Base-by-base conservation (phyloP, 2,797 vertebrate genomes). In the Typhlichthys eigenmanni region DNA sequence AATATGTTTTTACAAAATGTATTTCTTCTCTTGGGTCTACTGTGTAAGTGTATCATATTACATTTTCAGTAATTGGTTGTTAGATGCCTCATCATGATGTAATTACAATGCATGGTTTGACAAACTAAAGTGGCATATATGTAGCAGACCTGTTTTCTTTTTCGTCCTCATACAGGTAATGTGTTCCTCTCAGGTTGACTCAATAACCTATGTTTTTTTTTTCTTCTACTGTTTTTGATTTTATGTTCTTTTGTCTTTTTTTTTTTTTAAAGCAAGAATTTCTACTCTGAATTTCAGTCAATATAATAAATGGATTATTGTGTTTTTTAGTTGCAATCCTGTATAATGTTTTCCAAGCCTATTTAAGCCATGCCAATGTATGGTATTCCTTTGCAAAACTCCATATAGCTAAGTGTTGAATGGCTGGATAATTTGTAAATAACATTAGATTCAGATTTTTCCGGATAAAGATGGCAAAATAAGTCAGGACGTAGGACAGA, bases 161-260 rank as follows among this genome's bases (percentile, higher is more conserved):
- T 85, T 88, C 85, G 79, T 75, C 72, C 84, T 80, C 63, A 55
- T 84, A 81, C 68, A 77, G 77, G 75, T 84, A 79, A 80, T 81
- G 79, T 82, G 81, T 90, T 88, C 70, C 78, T 83, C 89, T 91
- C 89, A 90, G 89, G 89, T 91, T 86, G 71, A 68, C 82, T 80
- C 69, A 72, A 79, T 82, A 81, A 85, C 78, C 85, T 80, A 52
- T 67, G n/a, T 17, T 58, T 49, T 74, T 82, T 81, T 85, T 85
- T 78, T 82, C 87, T 86, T 83, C 82, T 86, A 89, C 81, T 66
- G 83, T 85, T 81, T 85, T 81, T 82, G 79, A 83, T 83, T 24
- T 87, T 86, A 79, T 85, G n/a, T n/a, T n/a, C n/a, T n/a, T n/a
- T n/a, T n/a, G n/a, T n/a, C n/a, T n/a, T n/a, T n/a, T 87, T 90